These are phyloP conservation scores for Apocrypta bakeri DNA, from an alignment of 1,140 invertebrate genomes.

Conservation along the genomic window DNA sequence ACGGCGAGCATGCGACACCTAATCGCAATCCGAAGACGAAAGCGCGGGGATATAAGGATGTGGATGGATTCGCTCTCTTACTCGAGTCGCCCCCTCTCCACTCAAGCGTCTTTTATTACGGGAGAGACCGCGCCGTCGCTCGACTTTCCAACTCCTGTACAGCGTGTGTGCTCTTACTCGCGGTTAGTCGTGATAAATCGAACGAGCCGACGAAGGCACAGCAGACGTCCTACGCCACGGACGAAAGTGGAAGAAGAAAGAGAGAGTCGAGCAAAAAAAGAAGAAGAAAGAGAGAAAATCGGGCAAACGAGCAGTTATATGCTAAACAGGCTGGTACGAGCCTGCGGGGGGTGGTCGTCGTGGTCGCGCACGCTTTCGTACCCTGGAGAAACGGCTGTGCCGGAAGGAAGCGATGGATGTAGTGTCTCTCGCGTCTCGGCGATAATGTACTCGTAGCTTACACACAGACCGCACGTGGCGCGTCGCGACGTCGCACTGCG, in stretches of 20 bases:
- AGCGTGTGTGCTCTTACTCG: too few species aligned
- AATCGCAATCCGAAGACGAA: background rate
- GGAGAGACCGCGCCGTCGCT: background rate
- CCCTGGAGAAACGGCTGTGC: slow-evolving; percentile 51
- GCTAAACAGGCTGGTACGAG: too few species aligned
- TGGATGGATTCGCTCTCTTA: background rate
- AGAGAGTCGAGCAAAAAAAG: background rate
- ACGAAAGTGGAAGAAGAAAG: background rate
- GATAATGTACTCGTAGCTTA: background rate
- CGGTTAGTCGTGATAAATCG: too few species aligned
- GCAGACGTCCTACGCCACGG: too few species aligned
- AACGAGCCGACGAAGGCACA: too few species aligned
- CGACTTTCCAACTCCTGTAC: too few species aligned
- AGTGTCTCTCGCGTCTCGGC: too few species aligned
- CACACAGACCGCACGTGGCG: slow-evolving; percentile 70
- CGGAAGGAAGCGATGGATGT: slow-evolving; percentile 59
- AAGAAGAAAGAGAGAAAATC: too few species aligned
- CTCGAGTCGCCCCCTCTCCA: too few species aligned
- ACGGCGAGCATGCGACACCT: background rate
- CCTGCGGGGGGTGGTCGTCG: background rate
- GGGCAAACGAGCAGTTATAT: too few species aligned
- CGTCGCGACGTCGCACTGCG: slow-evolving; percentile 74
- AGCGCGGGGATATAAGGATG: background rate
- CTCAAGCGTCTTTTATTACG: background rate
- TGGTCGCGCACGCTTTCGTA: slow-evolving; percentile 13